Percentiles rank a stretch among this genome's conserved stretches.
Conservation (phyloP, 2,797 vertebrate species). For the Sebastes baramenuke region DNA sequence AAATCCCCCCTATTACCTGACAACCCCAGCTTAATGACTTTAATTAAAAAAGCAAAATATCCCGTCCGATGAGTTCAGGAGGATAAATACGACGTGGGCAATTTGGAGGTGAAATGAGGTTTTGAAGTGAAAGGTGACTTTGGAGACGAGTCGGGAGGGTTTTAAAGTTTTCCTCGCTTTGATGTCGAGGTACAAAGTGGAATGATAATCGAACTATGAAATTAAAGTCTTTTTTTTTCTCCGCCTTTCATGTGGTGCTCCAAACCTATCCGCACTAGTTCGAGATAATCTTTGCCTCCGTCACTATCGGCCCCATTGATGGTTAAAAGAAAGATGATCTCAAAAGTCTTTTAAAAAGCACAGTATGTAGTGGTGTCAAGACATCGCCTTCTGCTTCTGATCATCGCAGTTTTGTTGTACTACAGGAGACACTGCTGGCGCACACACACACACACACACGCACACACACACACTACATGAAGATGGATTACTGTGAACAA, state of each 20-base stretch:
- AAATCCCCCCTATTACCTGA: conserved; percentile 66
- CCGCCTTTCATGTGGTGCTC: conserved; percentile 23
- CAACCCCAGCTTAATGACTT: conserved; percentile 63
- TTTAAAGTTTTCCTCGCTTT: conserved; percentile 37
- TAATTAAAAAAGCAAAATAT: conserved; percentile 68
- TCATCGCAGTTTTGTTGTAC: conserved; percentile 21
- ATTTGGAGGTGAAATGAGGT: conserved; percentile 42
- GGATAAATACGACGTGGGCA: conserved; percentile 36
- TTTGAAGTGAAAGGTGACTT: conserved; percentile 60
- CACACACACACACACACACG: background rate
- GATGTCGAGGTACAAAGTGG: conserved; percentile 32
- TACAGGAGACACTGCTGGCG: background rate
- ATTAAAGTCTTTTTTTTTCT: conserved; percentile 15
- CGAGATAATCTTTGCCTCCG: background rate
- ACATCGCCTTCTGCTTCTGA: conserved; percentile 8
- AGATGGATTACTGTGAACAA: conserved; percentile 59
- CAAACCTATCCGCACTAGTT: background rate
- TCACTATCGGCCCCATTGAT: background rate
- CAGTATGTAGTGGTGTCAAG: background rate
- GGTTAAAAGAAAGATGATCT: conserved; percentile 6
- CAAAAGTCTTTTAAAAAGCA: background rate
- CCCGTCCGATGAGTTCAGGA: conserved; percentile 28
- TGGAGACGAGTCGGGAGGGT: conserved; percentile 22
- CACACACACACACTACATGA: conserved; percentile 20
- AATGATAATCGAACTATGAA: conserved; percentile 47